These are phyloP conservation scores for Oedothorax gibbosus DNA, from an alignment of 1,140 invertebrate species.

Conservation along the genomic window DNA sequence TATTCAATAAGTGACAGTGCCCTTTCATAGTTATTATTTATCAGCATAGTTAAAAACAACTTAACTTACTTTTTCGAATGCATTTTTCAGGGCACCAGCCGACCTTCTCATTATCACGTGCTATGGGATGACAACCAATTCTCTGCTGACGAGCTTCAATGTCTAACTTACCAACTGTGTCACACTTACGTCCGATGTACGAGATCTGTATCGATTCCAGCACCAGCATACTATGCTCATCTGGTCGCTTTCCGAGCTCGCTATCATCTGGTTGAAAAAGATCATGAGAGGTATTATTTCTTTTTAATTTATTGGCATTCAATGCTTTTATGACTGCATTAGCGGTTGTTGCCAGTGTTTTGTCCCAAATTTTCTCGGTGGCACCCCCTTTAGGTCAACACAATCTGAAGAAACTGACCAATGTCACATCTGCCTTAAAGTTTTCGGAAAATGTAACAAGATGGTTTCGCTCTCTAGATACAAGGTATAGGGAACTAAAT, in stretches of 20 bases:
- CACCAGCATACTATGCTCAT: conserved; percentile 95
- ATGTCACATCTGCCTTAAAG: too few species aligned
- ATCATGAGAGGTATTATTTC: conserved; percentile 83
- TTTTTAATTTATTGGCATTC: neutral
- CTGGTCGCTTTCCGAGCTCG: conserved; percentile 83
- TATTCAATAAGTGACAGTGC: neutral
- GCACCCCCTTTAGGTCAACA: too few species aligned
- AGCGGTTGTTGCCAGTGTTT: too few species aligned
- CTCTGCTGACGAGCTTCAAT: conserved; percentile 81
- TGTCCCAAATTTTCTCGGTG: too few species aligned
- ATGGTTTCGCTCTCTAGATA: too few species aligned
- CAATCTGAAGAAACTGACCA: too few species aligned
- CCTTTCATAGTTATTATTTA: neutral
- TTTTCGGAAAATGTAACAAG: too few species aligned
- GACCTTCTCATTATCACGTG: conserved; percentile 89
- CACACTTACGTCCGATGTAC: conserved; percentile 90
- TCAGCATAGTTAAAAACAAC: neutral
- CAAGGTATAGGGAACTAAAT: too few species aligned
- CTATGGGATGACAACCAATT: conserved; percentile 84
- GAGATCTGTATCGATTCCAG: conserved; percentile 89
- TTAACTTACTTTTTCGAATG: neutral
- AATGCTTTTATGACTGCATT: neutral
- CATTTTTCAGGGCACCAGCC: conserved; percentile 81
- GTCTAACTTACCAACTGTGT: conserved; percentile 87
- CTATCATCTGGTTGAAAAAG: conserved; percentile 98